Evolutionary conservation across 1,140 invertebrate genomes (phyloP).

Genomic region (Drosophila lacteicornis): DNA sequence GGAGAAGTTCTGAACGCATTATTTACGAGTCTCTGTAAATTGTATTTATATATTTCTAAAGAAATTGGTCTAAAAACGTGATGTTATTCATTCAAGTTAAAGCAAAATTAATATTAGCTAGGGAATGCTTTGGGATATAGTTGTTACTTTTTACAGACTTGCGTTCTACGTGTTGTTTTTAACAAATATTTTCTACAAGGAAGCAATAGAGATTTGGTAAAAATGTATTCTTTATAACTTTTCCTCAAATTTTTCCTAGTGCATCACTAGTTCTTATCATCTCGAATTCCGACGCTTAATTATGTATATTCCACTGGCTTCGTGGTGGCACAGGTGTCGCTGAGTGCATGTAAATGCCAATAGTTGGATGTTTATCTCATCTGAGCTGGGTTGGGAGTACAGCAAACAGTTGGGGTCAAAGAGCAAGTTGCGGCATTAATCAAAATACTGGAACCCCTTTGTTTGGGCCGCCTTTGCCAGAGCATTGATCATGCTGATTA

Average conservation of each 20-base stretch:
- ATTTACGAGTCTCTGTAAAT: neutral
- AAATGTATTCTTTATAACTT: neutral
- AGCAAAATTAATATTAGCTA: neutral
- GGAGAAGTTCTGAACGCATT: neutral
- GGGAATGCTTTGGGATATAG: no score
- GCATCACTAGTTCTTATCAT: slow-evolving; percentile 40
- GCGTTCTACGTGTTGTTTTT: neutral
- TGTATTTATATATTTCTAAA: neutral
- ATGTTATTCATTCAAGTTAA: neutral
- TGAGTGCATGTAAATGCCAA: slow-evolving; percentile 51
- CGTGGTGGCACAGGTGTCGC: slow-evolving; percentile 30
- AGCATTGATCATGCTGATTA: slow-evolving; percentile 75
- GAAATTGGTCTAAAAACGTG: neutral
- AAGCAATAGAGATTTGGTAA: neutral
- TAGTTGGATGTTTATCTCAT: slow-evolving; percentile 10
- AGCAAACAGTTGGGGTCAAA: slow-evolving; percentile 51
- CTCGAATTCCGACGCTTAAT: slow-evolving; percentile 29
- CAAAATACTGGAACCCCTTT: slow-evolving; percentile 54
- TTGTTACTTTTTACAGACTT: neutral
- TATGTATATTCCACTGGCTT: slow-evolving; percentile 29
- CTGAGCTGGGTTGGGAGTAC: neutral
- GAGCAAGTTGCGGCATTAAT: slow-evolving; percentile 71
- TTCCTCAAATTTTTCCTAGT: neutral
- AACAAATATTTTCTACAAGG: no score
- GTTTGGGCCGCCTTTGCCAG: slow-evolving; percentile 36